A percentile compares a stretch with the other conserved stretches of the same genome.
phyloP scores from a whole-genome alignment of 2,888 invertebrate species.

The Nowickia ferox region DNA sequence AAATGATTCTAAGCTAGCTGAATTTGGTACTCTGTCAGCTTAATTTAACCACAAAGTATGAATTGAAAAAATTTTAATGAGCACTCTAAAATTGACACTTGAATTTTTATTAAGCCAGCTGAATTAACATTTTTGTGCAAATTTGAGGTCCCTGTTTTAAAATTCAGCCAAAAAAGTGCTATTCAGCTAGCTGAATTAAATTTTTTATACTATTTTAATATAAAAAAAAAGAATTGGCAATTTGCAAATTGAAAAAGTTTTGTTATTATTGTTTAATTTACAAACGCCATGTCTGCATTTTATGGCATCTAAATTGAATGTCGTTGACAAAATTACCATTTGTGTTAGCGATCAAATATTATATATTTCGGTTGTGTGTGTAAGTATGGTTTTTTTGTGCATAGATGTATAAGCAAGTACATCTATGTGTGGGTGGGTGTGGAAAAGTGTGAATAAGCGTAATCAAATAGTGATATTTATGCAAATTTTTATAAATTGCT shows the following conservation, averaged over 20 bases:
- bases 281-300: conserved; percentile 52
- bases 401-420: too few species aligned
- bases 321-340: conserved; percentile 60
- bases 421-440: background rate
- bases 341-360: conserved; percentile 26
- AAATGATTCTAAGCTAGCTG: too few species aligned
- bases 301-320: conserved; percentile 62
- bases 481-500: conserved; percentile 59
- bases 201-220: background rate
- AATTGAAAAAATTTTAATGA: too few species aligned
- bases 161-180: background rate
- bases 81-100: too few species aligned
- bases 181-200: conserved; percentile 7
- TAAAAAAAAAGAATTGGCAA: background rate
- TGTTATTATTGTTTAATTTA: background rate
- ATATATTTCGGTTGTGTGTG: background rate
- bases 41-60: too few species aligned
- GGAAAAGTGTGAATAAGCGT: conserved; percentile 10
- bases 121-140: background rate
- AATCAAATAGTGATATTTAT: conserved; percentile 57
- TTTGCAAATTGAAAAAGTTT: background rate
- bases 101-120: background rate
- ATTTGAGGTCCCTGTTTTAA: background rate
- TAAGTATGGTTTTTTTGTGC: background rate
- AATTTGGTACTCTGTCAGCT: too few species aligned